A percentile compares a stretch with the other conserved stretches of the same genome.
Conservation (phyloP, 2,888 invertebrate species). For the Acrocyrtus sp. region DNA sequence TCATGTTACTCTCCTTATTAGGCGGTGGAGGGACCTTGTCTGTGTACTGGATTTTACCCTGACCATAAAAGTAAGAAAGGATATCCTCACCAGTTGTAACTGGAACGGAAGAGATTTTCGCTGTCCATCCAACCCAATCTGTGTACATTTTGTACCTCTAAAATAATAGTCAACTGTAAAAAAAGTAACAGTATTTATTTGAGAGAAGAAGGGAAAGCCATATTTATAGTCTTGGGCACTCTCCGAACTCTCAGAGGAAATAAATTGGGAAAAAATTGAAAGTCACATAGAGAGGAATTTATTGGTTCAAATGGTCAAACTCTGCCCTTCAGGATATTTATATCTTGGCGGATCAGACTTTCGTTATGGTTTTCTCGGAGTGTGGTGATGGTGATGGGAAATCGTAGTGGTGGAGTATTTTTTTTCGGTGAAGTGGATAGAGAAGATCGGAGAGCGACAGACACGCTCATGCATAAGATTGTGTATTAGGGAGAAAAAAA, state of each 20-base stretch:
- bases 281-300: constrained; percentile 43
- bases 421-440: no score
- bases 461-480: constrained; percentile 6
- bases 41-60: no score
- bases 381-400: constrained; percentile 4
- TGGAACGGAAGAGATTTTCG: constrained; percentile 31
- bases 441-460: no score
- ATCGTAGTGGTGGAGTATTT: not conserved
- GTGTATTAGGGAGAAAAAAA: not conserved
- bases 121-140: no score
- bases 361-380: no score
- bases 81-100: no score
- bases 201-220: constrained; percentile 5
- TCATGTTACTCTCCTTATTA: no score
- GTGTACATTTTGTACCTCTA: constrained; percentile 4
- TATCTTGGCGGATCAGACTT: constrained; percentile 23
- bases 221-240: not conserved
- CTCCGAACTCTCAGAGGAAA: constrained; percentile 20
- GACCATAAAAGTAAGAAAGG: no score
- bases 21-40: no score
- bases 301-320: constrained; percentile 39
- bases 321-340: constrained; percentile 35
- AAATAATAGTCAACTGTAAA: no score
- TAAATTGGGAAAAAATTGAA: constrained; percentile 45
- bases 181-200: constrained; percentile 32